phyloP scores from a whole-genome alignment of 64 coral and sea anemone genomes.

The Exaiptasia diaphana region DNA sequence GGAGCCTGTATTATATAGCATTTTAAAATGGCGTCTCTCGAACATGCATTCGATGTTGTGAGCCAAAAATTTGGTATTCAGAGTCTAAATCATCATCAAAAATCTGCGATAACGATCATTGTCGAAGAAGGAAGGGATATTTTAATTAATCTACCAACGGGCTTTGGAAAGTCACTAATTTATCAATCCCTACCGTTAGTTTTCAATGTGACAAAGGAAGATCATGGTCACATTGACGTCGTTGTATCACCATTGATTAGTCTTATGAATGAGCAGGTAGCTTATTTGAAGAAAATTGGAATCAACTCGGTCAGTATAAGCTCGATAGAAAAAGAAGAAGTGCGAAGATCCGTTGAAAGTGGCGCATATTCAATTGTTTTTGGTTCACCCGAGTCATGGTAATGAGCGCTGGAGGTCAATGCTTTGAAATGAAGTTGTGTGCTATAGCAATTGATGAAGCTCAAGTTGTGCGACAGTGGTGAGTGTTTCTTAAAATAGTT shows the following conservation, averaged over 20 bases:
- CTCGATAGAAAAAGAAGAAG: background rate
- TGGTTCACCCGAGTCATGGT: background rate
- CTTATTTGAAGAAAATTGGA: background rate
- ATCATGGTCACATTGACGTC: background rate
- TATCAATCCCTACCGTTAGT: background rate
- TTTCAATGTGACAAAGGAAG: no score
- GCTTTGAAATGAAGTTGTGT: slow-evolving; percentile 13
- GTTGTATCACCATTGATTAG: slow-evolving; percentile 19
- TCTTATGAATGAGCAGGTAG: background rate
- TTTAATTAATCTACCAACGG: background rate
- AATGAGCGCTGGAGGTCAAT: background rate
- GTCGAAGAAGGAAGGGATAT: background rate
- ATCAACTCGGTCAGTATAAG: background rate
- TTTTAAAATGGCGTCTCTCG: slow-evolving; percentile 1
- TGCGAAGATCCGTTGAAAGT: background rate
- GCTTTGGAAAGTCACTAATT: background rate
- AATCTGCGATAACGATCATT: background rate
- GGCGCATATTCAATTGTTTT: background rate
- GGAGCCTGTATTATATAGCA: no score
- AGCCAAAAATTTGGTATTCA: background rate
- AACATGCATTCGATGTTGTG: background rate
- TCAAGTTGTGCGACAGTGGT: slow-evolving; percentile 21
- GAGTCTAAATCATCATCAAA: background rate
- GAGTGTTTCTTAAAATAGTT: background rate
- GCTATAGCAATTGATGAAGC: slow-evolving; percentile 39